Base-by-base conservation (phyloP, 2,113 vertebrate species). In the Psittacula cyanocephala region DNA sequence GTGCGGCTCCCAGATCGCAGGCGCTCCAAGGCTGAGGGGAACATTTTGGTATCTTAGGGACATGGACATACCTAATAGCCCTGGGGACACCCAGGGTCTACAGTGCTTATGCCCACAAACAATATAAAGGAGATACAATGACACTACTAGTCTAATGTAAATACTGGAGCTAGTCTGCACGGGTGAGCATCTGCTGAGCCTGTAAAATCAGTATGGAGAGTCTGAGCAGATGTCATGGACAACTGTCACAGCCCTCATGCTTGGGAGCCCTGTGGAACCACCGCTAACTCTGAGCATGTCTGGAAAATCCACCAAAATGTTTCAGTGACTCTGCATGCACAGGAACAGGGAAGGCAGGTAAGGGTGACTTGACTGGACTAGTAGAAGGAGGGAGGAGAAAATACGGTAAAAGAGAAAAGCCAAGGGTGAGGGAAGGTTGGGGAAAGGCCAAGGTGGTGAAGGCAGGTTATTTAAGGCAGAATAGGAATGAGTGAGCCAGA, bases 201-300 rank as follows among this genome's bases (percentile, higher is more conserved):
- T 86, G 55, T 17, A 67, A 86, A 76, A 65, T 49, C 64, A 63
- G 41, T 11, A 20, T 13, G 24, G 13, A 28, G 37, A 83, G 44
- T 43, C 14, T 53, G 27, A 89, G 35, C 28, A 64, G 33, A 27
- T 7, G 1, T 33, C 33, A 75, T 3, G 37, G 35, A 33, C 22
- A 39, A 52, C 6, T 8, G 25, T 10, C 62, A 63, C 31, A 86
- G 17, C 31, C 27, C 12, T 65, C 17, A 3, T 8, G 19, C 44
- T 9, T 86, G 46, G 49, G 55, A 86, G 14, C 24, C 27, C 39
- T 1, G 0, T 0, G 0, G 16, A 84, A 22, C 28, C 55, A 41
- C 47, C 2, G 0, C 33, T 49, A 63, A 29, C 25, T 24, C n/a
- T n/a, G 6, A 77, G 16, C 2, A 1, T 2, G 3, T 13, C 27